Evolutionary conservation across 2,797 vertebrate genomes (phyloP).

Genomic region (Columba guinea): DNA sequence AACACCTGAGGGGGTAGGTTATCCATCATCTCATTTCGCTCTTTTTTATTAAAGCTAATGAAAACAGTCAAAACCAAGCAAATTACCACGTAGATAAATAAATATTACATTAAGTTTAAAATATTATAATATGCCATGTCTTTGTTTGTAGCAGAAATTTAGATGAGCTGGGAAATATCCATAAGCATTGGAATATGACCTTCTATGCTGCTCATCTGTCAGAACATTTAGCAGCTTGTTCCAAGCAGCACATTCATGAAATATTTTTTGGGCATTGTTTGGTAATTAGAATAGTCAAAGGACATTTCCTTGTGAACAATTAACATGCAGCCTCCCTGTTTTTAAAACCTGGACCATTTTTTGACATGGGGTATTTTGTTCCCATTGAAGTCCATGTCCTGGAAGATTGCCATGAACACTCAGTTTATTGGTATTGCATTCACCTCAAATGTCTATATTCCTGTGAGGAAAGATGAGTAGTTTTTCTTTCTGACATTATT

Average conservation of each 20-base stretch:
- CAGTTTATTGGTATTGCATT: neutral
- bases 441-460: neutral
- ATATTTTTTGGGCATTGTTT: neutral
- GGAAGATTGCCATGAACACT: neutral
- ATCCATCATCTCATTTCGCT: neutral
- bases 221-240: neutral
- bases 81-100: neutral
- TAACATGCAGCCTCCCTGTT: neutral
- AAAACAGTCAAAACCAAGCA: neutral
- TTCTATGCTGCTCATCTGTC: neutral
- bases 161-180: neutral
- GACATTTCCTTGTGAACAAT: neutral
- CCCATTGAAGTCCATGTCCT: neutral
- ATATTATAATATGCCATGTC: neutral
- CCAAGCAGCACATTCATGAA: neutral
- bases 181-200: neutral
- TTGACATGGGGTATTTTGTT: neutral
- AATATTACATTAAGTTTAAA: neutral
- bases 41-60: neutral
- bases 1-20: accelerated
- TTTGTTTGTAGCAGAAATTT: neutral
- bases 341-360: neutral
- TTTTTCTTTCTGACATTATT: neutral
- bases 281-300: neutral
- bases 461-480: neutral